These are phyloP conservation scores for Podiceps cristatus DNA, from an alignment of 2,113 vertebrate genomes.

Conservation along the genomic window DNA sequence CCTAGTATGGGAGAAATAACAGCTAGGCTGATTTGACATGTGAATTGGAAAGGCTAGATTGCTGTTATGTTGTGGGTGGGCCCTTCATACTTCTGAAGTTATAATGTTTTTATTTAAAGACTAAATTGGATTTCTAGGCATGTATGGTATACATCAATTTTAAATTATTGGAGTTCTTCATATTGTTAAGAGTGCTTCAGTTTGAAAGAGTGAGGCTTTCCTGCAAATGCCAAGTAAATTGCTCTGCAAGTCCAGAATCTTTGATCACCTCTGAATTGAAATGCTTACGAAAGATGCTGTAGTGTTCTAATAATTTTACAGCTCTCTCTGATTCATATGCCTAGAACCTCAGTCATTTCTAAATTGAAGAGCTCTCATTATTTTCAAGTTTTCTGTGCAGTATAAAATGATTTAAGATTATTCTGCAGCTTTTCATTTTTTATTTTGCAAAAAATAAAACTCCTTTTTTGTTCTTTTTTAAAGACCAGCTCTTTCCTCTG, in stretches of 20 bases:
- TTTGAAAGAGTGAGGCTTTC: slow-evolving; percentile 74
- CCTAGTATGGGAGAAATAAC: slow-evolving; percentile 20
- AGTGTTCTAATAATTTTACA: slow-evolving; percentile 68
- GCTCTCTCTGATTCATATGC: slow-evolving; percentile 56
- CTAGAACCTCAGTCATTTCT: slow-evolving; percentile 71
- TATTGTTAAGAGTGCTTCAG: slow-evolving; percentile 76
- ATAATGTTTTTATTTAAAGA: slow-evolving; percentile 72
- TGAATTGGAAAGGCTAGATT: slow-evolving; percentile 56
- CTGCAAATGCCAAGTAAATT: slow-evolving; percentile 76
- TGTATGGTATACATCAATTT: slow-evolving; percentile 71
- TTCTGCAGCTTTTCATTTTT: slow-evolving; percentile 57
- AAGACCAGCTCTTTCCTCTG: neutral
- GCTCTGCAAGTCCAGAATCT: slow-evolving; percentile 69
- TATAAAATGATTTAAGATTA: slow-evolving; percentile 62
- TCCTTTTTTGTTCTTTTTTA: neutral
- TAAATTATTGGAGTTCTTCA: slow-evolving; percentile 76
- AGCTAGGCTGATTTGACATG: slow-evolving; percentile 25
- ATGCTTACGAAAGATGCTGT: slow-evolving; percentile 57
- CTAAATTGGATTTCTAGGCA: slow-evolving; percentile 72
- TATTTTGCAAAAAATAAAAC: slow-evolving; percentile 19
- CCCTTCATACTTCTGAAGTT: slow-evolving; percentile 64
- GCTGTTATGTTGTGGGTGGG: slow-evolving; percentile 38
- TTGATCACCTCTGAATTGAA: slow-evolving; percentile 75
- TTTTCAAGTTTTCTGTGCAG: slow-evolving; percentile 67
- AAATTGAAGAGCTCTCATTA: slow-evolving; percentile 69